Percentiles rank a stretch among this genome's conserved stretches.
These are phyloP conservation scores for Epinephelus cyanopodus DNA, from an alignment of 2,113 vertebrate species.

Conservation along the genomic window DNA sequence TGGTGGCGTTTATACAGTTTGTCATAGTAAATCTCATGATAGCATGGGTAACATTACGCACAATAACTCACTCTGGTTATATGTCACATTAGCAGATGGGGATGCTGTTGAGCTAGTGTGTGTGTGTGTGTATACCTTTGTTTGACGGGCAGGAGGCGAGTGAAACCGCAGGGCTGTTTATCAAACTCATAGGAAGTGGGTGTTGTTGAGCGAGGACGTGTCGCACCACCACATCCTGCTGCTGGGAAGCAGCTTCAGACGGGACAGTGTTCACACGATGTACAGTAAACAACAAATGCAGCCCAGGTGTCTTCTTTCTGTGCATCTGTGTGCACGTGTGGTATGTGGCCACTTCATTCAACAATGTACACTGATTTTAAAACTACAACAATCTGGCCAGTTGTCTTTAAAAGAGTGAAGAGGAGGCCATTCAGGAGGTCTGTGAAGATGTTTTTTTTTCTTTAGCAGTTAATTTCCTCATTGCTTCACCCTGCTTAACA, in stretches of 20 bases:
- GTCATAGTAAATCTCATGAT: constrained; percentile 67
- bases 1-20: constrained; percentile 62
- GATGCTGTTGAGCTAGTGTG: constrained; percentile 60
- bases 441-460: background rate
- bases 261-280: constrained; percentile 69
- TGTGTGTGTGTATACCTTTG: constrained; percentile 43
- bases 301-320: constrained; percentile 50
- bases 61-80: constrained; percentile 62
- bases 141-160: constrained; percentile 70
- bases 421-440: background rate
- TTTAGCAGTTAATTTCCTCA: background rate
- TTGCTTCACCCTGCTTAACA: background rate
- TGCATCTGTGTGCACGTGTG: background rate
- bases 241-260: constrained; percentile 70
- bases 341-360: constrained; percentile 32
- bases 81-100: constrained; percentile 77
- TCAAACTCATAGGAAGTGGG: constrained; percentile 83
- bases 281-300: constrained; percentile 77
- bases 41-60: constrained; percentile 50
- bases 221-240: constrained; percentile 80
- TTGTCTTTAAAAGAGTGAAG: constrained; percentile 3
- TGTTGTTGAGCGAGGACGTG: constrained; percentile 80
- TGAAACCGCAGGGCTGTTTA: constrained; percentile 81
- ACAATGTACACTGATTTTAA: constrained; percentile 30
- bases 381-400: background rate